phyloP scores from a whole-genome alignment of 2,113 vertebrate genomes.

The Sapayoa aenigma region DNA sequence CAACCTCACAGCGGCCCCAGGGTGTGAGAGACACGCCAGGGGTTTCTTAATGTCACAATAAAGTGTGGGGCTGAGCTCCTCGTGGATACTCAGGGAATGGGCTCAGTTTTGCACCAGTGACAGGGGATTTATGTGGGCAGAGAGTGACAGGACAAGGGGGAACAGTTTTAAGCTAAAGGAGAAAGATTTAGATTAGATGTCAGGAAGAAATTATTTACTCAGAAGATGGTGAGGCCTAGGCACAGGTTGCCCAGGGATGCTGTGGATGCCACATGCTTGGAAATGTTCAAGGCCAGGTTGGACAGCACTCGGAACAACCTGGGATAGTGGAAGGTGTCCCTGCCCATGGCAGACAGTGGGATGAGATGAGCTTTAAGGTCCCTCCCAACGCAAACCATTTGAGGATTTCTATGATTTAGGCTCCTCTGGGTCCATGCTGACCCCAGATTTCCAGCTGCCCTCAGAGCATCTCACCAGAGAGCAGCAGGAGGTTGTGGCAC shows the following conservation, averaged over 20 bases:
- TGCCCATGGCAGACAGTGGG: not conserved
- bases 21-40: not conserved
- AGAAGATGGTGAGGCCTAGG: not conserved
- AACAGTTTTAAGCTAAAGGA: not conserved
- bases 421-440: not conserved
- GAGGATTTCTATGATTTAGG: not conserved
- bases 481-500: not conserved
- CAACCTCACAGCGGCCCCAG: not conserved
- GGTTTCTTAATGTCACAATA: fast-evolving
- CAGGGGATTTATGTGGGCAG: not conserved
- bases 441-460: not conserved
- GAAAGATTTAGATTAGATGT: too few species aligned
- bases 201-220: not conserved
- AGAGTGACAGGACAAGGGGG: too few species aligned
- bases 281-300: too few species aligned
- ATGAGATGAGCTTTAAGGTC: not conserved
- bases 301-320: not conserved
- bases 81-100: fast-evolving
- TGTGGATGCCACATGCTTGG: not conserved
- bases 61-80: not conserved
- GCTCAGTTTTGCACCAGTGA: not conserved
- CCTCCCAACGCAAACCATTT: not conserved
- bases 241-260: not conserved
- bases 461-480: not conserved
- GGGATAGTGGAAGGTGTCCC: not conserved